Percentiles rank a stretch among this genome's conserved stretches.
Conservation (phyloP, 2,797 vertebrate genomes). For the Hipposideros larvatus region DNA sequence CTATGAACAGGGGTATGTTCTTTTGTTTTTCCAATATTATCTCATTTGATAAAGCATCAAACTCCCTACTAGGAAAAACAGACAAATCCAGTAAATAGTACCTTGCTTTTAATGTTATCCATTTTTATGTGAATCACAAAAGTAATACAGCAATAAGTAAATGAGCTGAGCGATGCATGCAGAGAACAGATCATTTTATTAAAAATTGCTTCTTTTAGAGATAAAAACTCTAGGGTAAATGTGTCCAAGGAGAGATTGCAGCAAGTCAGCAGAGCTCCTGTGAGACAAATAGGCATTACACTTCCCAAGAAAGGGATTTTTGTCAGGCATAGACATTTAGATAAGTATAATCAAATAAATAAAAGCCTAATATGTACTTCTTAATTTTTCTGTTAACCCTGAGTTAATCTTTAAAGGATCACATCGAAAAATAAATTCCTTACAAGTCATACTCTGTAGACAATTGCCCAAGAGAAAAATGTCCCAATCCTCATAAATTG, state of each 20-base stretch:
- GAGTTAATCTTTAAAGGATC: slow-evolving; percentile 76
- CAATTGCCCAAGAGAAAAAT: slow-evolving; percentile 84
- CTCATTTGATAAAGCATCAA: slow-evolving; percentile 65
- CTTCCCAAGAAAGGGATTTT: slow-evolving; percentile 79
- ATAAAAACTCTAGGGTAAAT: slow-evolving; percentile 82
- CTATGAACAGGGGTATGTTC: slow-evolving; percentile 70
- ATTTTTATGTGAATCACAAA: slow-evolving; percentile 85
- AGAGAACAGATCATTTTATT: slow-evolving; percentile 78
- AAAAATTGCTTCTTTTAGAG: slow-evolving; percentile 84
- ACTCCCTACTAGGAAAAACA: slow-evolving; percentile 82
- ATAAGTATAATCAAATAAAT: slow-evolving; percentile 82
- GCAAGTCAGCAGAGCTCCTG: slow-evolving; percentile 70
- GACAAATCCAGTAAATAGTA: slow-evolving; percentile 78
- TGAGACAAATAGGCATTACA: slow-evolving; percentile 75
- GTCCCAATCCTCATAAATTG: slow-evolving; percentile 80
- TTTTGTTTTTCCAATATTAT: slow-evolving; percentile 80
- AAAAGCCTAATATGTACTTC: slow-evolving; percentile 75
- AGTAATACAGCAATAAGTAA: slow-evolving; percentile 85
- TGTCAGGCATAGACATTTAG: slow-evolving; percentile 79
- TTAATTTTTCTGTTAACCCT: slow-evolving; percentile 82
- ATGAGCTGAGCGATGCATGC: slow-evolving; percentile 82
- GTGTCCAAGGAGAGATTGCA: slow-evolving; percentile 78
- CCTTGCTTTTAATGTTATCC: slow-evolving; percentile 82
- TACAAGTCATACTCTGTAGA: slow-evolving; percentile 70
- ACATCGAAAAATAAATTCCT: slow-evolving; percentile 81